Evolutionary conservation across 2,113 vertebrate species (phyloP).

Genomic region (Pelecanoides urinatrix): DNA sequence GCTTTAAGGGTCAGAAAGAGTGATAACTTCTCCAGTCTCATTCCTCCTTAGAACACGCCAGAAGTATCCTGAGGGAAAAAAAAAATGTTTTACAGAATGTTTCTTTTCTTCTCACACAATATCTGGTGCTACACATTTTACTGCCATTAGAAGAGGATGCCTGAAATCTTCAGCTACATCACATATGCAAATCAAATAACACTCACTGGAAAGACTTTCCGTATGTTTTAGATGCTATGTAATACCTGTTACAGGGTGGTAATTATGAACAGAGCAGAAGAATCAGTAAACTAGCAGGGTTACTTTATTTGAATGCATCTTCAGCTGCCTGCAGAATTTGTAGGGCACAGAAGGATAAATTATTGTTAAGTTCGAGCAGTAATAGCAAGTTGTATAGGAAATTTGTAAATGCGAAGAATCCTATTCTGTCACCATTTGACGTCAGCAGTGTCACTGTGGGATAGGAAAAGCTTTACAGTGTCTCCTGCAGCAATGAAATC

Average conservation of each 20-base stretch:
- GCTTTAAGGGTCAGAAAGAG: background rate
- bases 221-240: background rate
- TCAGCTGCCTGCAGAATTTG: background rate
- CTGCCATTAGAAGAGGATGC: conserved; percentile 6
- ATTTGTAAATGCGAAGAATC: background rate
- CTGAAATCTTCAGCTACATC: background rate
- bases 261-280: background rate
- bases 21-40: background rate
- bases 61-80: background rate
- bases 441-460: background rate
- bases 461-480: background rate
- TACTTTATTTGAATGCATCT: background rate
- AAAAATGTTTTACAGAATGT: background rate
- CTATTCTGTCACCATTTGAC: background rate
- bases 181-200: background rate
- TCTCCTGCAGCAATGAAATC: background rate
- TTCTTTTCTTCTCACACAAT: background rate
- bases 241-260: background rate
- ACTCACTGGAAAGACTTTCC: conserved; percentile 2
- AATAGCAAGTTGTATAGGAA: background rate
- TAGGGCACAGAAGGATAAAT: background rate
- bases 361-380: background rate
- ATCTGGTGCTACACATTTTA: conserved; percentile 6
- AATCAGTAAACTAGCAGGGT: background rate
- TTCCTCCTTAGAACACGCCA: background rate